Percentiles rank a stretch among this genome's conserved stretches.
Conservation (phyloP, 2,888 invertebrate species). For the Caenorhabditis angaria region DNA sequence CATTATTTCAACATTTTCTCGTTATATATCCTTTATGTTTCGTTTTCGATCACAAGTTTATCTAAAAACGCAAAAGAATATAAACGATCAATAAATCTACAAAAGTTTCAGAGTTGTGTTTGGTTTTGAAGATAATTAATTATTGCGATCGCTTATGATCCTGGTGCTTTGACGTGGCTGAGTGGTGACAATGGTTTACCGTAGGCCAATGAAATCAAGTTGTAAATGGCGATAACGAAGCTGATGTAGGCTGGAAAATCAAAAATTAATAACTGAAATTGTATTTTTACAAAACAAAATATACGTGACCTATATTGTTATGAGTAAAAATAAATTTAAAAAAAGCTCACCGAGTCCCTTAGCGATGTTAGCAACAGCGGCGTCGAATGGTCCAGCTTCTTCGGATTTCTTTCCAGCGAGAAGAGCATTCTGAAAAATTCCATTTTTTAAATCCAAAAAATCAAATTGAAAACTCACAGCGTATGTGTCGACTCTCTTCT, state of each 20-base stretch:
- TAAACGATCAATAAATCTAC: conserved; percentile 24
- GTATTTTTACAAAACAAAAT: too few relatives aligned
- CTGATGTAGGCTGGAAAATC: conserved; percentile 41
- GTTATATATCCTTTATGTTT: background rate
- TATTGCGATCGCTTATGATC: conserved; percentile 47
- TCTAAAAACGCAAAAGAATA: conserved; percentile 5
- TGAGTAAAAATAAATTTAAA: conserved; percentile 2
- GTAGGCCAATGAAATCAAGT: conserved; percentile 56
- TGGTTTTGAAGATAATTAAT: conserved; percentile 10
- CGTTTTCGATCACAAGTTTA: conserved; percentile 12
- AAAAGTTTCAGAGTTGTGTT: conserved; percentile 13
- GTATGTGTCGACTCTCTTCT: conserved; percentile 63
- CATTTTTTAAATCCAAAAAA: conserved; percentile 2
- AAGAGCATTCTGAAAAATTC: conserved; percentile 57
- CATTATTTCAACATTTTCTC: background rate
- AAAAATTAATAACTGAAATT: too few relatives aligned
- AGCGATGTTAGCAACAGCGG: conserved; percentile 51
- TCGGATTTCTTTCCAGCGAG: conserved; percentile 69
- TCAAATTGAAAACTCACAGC: conserved; percentile 40
- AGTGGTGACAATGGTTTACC: conserved; percentile 67
- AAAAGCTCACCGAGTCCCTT: conserved; percentile 47
- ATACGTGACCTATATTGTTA: too few relatives aligned
- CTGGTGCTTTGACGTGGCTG: conserved; percentile 62
- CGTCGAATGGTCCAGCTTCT: conserved; percentile 65
- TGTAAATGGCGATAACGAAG: conserved; percentile 63